Evolutionary conservation across 2,888 invertebrate genomes (phyloP), one percentile per base, ranked within the genome.

Genomic region (Hipparchia semele): DNA sequence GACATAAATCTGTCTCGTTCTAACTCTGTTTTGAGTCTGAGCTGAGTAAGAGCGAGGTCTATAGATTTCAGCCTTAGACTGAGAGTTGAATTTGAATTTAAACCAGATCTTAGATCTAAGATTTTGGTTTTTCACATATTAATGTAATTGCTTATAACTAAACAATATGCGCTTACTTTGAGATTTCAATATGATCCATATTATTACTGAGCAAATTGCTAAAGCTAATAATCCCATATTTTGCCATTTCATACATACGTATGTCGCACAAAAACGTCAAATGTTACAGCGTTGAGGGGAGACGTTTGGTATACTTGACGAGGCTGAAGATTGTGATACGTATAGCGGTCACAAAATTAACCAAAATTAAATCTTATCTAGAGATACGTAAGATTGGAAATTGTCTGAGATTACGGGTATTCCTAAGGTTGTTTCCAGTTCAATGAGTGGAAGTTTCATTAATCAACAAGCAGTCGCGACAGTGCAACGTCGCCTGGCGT

Each of bases 381-480:
- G 2, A 7, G 0, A 0, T 0, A 0, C 0, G 6, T 81, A 84
- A 77, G 77, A 80, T 77, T 72, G 10, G 9, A 23, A 75, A 72
- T 84, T 2, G 5, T 7, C 71, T 76, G 75, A 4, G 8, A 0
- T 9, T 2, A 13, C 10, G 1, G 45, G n/a, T 68, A 65, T 76
- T 70, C 74, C 77, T 91, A 83, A 62, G 83, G 79, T 80, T 71
- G 80, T 89, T 90, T 86, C 87, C 89, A 87, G 86, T 77, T 90
- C 89, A 90, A 80, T 88, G 87, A 88, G 82, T 89, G 87, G 84
- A 85, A 87, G 84, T 90, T 91, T 89, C 93, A 94, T 94, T 93
- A 94, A 94, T 94, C 93, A 94, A 90, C 83, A 84, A 87, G 84
- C 87, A 90, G 91, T 90, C 93, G 92, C 92, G 93, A 93, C 93